Evolutionary conservation across 2,888 invertebrate genomes (phyloP), one percentile per base, ranked within the genome.

Genomic region (Sesamia inferens): DNA sequence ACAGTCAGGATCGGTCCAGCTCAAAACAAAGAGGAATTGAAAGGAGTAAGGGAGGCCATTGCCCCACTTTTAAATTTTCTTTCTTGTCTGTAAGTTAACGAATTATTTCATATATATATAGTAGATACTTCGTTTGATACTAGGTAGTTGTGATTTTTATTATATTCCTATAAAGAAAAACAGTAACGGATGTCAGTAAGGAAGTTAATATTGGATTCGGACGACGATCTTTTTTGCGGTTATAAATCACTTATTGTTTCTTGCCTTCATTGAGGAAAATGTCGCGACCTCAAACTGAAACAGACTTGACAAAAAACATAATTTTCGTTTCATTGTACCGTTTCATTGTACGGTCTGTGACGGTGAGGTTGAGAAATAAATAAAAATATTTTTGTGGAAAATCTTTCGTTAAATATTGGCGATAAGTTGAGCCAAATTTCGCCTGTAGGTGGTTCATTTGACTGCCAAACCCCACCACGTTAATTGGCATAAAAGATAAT

Each of bases 211-310:
- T 83, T 75, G 63, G 75, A 81, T 83, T 59, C 79, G 75, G 80
- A 67, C 68, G 68, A 10, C 19, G 68, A 67, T 69, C 65, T 83
- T 79, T 81, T 81, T 81, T 83, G 83, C 57, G 39, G 68, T 71
- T 54, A 71, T 83, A 83, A 81, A 83, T 81, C 83, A 81, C 63
- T 67, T 67, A 74, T 69, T 75, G 48, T 83, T 74, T 75, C 71
- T 81, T 79, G 58, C 54, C 51, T 57, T 57, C 68, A 67, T 67
- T 75, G 76, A 79, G 81, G 81, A 81, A 81, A 79, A 79, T 67
- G 68, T 66, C 72, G 31, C 31, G 31, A 62, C 68, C 58, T 58
- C 13, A n/a, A 39, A n/a, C 74, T 79, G 57, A 47, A 55, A 64
- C 64, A 59, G 58, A 47, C 31, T 71, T 59, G 62, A 78, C 63